Evolutionary conservation across 30 jellyfish, hydroid and myxozoan genomes (phyloP).

Genomic region (Aurelia coerulea): DNA sequence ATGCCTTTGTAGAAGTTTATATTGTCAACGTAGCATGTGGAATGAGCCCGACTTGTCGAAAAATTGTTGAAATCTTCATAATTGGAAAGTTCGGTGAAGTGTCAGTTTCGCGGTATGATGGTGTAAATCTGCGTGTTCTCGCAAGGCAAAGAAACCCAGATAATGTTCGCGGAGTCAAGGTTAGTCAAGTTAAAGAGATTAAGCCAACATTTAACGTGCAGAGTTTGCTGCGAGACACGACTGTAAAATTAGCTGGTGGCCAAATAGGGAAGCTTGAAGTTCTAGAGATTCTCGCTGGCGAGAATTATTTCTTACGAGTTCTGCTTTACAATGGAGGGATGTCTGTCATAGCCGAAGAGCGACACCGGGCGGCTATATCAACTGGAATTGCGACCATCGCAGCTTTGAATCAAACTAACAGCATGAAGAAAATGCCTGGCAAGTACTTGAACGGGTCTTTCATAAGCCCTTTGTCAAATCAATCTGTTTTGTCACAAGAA

Average conservation of each 20-base stretch:
- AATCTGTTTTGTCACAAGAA: constrained; percentile 19
- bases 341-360: constrained; percentile 33
- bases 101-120: constrained; percentile 24
- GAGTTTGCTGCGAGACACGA: constrained; percentile 50
- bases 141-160: constrained; percentile 2
- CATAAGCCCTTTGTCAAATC: background rate
- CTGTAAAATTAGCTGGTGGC: constrained; percentile 36
- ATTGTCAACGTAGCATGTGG: constrained; percentile 39
- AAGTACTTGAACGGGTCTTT: constrained; percentile 37
- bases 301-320: constrained; percentile 1
- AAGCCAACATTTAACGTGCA: constrained; percentile 17
- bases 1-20: constrained; percentile 15
- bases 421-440: background rate
- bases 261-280: background rate
- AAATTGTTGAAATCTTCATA: constrained; percentile 37
- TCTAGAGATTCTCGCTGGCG: constrained; percentile 39
- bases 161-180: background rate
- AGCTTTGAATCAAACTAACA: background rate
- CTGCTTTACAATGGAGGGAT: constrained; percentile 19
- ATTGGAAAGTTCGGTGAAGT: constrained; percentile 49
- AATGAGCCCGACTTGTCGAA: constrained; percentile 38
- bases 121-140: constrained; percentile 1
- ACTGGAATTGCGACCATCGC: constrained; percentile 24
- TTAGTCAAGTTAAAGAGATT: background rate
- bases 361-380: background rate